Evolutionary conservation across 2,888 invertebrate genomes (phyloP), one percentile per base, ranked within the genome.

Genomic region (Polymixis flavicincta): DNA sequence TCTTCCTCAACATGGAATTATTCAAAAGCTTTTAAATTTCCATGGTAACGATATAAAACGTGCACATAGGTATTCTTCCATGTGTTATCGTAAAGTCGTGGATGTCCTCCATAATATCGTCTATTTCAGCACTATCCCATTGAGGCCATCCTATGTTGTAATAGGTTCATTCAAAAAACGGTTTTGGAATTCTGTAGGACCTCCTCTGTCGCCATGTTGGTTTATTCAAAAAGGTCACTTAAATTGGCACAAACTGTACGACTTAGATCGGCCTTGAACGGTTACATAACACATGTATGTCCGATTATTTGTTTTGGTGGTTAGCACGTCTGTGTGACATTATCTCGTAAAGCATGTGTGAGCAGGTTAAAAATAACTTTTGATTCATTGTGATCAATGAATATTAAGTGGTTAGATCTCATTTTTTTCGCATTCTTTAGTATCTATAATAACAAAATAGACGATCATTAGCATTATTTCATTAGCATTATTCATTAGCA

Each of bases 241-340:
- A 63, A 28, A 37, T 63, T 63, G 32, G 61, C 48, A 42, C 28
- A 19, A 54, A 71, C 17, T 71, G 57, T 50, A 50, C 50, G 17
- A 22, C 19, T 64, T 54, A 64, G 3, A 19, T 28, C 13, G 48
- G 55, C 74, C 80, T 79, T 67, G 57, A 66, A 54, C 48, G 9
- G 17, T 78, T 68, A 79, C 50, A 50, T 70, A 80, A 80, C 66
- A 78, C 37, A 13, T 67, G 57, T 37, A 37, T 37, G 37, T 11
- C 32, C 45, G 63, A 50, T 17, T 70, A 67, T 67, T 81, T 71
- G 59, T 82, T 80, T 69, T 50, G 17, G 1, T 71, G 13, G 32
- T 42, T n/a, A 22, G 52, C 69, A 11, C 28, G 57, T 54, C 6
- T 80, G 68, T 69, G 60, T 76, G 52, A 70, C 48, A 48, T 32